Evolutionary conservation across 2,888 invertebrate species (phyloP).

Genomic region (Bimastos eiseni): DNA sequence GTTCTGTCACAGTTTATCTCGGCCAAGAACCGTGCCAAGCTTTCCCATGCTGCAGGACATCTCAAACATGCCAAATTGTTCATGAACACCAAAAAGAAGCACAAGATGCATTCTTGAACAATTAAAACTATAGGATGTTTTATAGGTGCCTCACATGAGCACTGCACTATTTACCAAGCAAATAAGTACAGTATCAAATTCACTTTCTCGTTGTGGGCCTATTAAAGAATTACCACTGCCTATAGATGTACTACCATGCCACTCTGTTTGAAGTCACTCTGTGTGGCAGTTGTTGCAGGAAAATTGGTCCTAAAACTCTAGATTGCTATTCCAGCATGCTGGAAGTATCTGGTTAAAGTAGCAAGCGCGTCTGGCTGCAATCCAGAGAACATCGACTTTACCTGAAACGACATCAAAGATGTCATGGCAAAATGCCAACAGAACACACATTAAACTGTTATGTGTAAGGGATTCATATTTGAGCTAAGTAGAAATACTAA

Average conservation of each 20-base stretch:
- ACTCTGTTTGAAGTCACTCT: not conserved
- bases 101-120: too few species aligned
- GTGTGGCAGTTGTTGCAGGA: not conserved
- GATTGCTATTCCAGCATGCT: conserved; percentile 22
- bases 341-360: conserved; percentile 22
- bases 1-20: not conserved
- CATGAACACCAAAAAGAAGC: not conserved
- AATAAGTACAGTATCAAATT: not conserved
- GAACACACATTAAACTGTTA: not conserved
- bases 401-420: not conserved
- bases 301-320: not conserved
- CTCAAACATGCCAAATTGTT: not conserved
- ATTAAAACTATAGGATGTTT: not conserved
- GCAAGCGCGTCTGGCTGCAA: not conserved
- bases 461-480: not conserved
- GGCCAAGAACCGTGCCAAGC: not conserved
- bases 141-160: not conserved
- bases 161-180: not conserved
- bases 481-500: not conserved
- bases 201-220: not conserved
- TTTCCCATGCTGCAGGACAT: not conserved
- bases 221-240: not conserved
- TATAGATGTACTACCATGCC: not conserved
- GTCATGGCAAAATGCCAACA: not conserved
- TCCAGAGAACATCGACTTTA: not conserved